Evolutionary conservation across 2,113 vertebrate species (phyloP).

Genomic region (Ptilorrhoa leucosticta): DNA sequence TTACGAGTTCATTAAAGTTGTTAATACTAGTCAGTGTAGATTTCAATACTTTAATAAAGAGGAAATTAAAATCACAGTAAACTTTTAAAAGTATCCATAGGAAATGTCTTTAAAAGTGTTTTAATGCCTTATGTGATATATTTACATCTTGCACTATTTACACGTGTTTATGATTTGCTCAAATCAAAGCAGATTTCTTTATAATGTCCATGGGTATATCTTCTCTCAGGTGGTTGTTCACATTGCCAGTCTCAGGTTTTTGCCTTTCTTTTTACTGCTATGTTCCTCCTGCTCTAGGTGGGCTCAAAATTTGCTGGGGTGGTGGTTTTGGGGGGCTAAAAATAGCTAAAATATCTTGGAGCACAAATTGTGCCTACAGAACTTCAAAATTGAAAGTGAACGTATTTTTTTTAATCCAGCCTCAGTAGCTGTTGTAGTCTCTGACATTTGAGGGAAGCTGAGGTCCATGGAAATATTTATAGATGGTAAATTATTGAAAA

Average conservation of each 20-base stretch:
- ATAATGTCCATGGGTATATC: background rate
- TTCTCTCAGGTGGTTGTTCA: background rate
- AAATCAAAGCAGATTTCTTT: background rate
- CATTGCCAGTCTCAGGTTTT: background rate
- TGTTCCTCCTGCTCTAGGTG: background rate
- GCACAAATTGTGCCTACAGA: background rate
- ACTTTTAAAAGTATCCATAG: background rate
- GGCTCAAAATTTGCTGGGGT: background rate
- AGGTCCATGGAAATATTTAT: background rate
- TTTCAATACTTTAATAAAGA: background rate
- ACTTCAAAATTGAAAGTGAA: background rate
- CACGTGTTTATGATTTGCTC: background rate
- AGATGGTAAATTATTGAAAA: background rate
- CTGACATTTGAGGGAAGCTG: background rate
- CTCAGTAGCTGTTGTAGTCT: background rate
- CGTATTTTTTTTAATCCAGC: background rate
- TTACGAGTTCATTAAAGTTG: background rate
- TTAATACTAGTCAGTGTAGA: background rate
- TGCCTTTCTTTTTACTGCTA: background rate
- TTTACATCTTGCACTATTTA: background rate
- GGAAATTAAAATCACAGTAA: background rate
- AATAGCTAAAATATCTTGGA: background rate
- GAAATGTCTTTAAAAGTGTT: background rate
- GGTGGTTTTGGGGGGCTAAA: background rate
- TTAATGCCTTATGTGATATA: background rate